Conservation (phyloP, 2,888 invertebrate genomes). For the Dione juno region DNA sequence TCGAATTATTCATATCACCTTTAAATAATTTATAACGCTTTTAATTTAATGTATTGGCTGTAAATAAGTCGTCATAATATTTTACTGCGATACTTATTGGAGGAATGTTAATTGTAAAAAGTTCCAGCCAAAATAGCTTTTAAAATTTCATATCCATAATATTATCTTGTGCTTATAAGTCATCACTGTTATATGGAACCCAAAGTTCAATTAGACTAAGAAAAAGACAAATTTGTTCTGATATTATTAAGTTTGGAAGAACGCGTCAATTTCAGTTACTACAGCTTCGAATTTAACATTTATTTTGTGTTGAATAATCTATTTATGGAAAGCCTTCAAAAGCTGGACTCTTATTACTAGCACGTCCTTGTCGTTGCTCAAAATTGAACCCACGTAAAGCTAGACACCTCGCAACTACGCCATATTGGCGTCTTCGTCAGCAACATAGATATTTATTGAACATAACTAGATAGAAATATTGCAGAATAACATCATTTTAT, state of each 20-base stretch:
- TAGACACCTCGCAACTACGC: not conserved
- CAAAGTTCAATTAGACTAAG: too few relatives aligned
- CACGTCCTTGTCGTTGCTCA: not conserved
- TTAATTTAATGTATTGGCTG: slow-evolving; percentile 9
- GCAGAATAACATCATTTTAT: slow-evolving; percentile 38
- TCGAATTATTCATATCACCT: not conserved
- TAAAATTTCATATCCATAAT: too few relatives aligned
- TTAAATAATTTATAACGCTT: slow-evolving; percentile 1
- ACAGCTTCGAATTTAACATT: too few relatives aligned
- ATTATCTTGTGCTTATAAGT: too few relatives aligned
- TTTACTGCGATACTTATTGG: slow-evolving; percentile 1
- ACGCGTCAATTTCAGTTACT: too few relatives aligned
- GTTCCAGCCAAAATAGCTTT: not conserved
- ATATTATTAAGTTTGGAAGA: too few relatives aligned
- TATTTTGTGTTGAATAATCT: too few relatives aligned
- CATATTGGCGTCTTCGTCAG: not conserved
- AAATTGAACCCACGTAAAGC: not conserved
- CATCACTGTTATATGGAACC: too few relatives aligned
- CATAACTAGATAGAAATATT: slow-evolving; percentile 28
- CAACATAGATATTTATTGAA: not conserved
- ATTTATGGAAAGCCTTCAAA: too few relatives aligned
- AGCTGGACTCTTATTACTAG: not conserved
- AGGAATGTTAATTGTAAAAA: slow-evolving; percentile 8
- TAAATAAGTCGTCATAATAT: slow-evolving; percentile 16
- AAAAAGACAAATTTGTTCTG: too few relatives aligned